Conservation (phyloP, 2,888 invertebrate genomes). For the Rosalia funebris region DNA sequence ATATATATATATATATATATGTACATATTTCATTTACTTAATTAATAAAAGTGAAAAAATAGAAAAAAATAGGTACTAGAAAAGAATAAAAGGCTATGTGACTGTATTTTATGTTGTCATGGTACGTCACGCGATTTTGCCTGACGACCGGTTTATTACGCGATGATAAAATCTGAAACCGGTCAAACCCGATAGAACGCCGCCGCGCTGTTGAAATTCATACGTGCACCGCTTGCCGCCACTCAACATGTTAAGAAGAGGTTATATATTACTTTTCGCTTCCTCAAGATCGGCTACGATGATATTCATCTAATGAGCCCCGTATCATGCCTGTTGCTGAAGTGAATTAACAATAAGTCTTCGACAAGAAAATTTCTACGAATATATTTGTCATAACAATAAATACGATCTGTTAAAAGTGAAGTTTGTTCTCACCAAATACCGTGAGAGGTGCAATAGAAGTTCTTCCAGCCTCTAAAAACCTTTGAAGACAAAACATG, state of each 20-base stretch:
- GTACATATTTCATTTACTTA: constrained; percentile 61
- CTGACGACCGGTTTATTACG: constrained; percentile 61
- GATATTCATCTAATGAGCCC: background rate
- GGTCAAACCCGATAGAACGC: constrained; percentile 57
- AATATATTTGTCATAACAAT: too few species aligned
- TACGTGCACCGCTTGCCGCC: constrained; percentile 37
- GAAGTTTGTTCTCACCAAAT: too few species aligned
- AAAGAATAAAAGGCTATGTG: constrained; percentile 57
- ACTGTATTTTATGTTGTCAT: constrained; percentile 63
- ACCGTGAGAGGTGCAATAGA: too few species aligned
- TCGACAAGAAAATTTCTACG: too few species aligned
- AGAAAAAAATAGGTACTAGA: constrained; percentile 51
- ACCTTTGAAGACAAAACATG: too few species aligned
- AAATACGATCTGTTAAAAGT: too few species aligned
- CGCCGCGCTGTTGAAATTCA: constrained; percentile 42
- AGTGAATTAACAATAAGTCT: too few species aligned
- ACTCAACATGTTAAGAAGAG: constrained; percentile 34
- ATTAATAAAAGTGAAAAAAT: constrained; percentile 60
- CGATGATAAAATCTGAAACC: constrained; percentile 59
- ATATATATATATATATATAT: constrained; percentile 45
- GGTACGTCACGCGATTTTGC: constrained; percentile 62
- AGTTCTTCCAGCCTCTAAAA: too few species aligned
- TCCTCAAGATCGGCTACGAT: background rate
- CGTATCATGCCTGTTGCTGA: background rate
- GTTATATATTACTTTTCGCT: constrained; percentile 6